Evolutionary conservation across 1,140 invertebrate species (phyloP), one percentile per base, ranked within the genome.

Genomic region (Trinorchestia longiramus): DNA sequence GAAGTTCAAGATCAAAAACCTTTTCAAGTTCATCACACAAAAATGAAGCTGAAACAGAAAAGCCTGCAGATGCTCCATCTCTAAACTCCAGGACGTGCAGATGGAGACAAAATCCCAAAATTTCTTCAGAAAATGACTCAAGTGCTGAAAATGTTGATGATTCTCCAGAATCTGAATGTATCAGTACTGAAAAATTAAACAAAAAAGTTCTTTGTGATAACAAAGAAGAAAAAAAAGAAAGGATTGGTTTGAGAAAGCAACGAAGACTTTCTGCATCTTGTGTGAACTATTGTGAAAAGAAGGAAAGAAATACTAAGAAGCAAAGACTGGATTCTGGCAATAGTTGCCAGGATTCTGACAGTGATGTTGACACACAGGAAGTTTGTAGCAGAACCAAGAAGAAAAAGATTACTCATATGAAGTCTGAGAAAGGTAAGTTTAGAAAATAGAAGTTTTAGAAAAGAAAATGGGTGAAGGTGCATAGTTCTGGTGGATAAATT

Each of bases 261-360:
- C 43, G 92, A 0, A 94, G 92, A 47, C 43, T 44, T 0, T 94
- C 43, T 47, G 43, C 92, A 40, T 44, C 40, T 45, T 44, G 0
- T 19, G 44, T 47, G 8, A 94, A 94, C 92, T 94, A 94, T 40
- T 94, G 17, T 40, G 92, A 94, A 94, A 43, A 94, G 40, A 36
- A 3, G 0, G 44, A 94, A 94, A 42, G 4, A 43, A 90, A 36
- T 42, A 8, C 36, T 15, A 90, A 90, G 88, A 90, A 90, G 36
- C 23, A 28, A 77, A 77, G 28, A 36, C 1, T 77, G 62, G 62
- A 77, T 77, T 77, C 62, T 77, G 28, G 62, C 28, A 28, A 36
- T 28, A 77, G 62, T 3, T 77, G 41, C 41, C 41, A 40, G 11
- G 4, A 6, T 36, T 40, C 87, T 87, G 41, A 8, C 8, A 28